Base-by-base conservation (phyloP, 2,797 vertebrate genomes). In the Acanthiza pusilla region DNA sequence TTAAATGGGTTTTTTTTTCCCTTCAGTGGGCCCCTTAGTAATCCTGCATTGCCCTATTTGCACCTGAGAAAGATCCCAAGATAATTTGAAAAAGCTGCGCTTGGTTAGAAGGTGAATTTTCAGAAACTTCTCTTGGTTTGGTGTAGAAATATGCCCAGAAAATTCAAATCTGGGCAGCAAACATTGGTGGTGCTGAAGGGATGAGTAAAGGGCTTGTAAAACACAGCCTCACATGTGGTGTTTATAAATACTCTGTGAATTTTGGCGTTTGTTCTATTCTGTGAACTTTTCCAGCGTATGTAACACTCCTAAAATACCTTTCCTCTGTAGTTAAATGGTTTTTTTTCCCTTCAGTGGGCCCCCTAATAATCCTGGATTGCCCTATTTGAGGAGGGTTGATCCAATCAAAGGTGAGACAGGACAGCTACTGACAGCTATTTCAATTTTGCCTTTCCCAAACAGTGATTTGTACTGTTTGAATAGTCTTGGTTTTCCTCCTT, bases 31-130 rank as follows among this genome's bases (percentile, higher is more conserved):
- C 73, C 70, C 25, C 40, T 88, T 47, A 45, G 21, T 96, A 96
- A 96, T 96, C 96, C 94, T 77, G 94, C 93, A 85, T 96, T 96
- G 72, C 89, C 91, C 95, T 96, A 67, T 89, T 93, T 95, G 72
- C 18, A 18, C 38, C 36, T 62, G 65, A 18, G 80, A 36, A 20
- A 19, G 0, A 43, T 25, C n/a, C 40, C 26, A 53, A 19, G 11
- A 5, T 22, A 2, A 40, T 21, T 58, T 25, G 4, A 3, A 25
- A 89, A 71, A 11, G 5, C n/a, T 47, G 5, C 5, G 0, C 27
- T 55, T 42, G 0, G 0, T 53, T 32, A 29, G 27, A 12, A 16
- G 15, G 15, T 26, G 48, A 47, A 43, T 12, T 67, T 53, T 10
- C 11, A 29, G 13, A 13, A 34, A 34, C n/a, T 36, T 4, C 13